phyloP scores from a whole-genome alignment of 2,888 invertebrate species.

The Scelioninae gen. 1 region DNA sequence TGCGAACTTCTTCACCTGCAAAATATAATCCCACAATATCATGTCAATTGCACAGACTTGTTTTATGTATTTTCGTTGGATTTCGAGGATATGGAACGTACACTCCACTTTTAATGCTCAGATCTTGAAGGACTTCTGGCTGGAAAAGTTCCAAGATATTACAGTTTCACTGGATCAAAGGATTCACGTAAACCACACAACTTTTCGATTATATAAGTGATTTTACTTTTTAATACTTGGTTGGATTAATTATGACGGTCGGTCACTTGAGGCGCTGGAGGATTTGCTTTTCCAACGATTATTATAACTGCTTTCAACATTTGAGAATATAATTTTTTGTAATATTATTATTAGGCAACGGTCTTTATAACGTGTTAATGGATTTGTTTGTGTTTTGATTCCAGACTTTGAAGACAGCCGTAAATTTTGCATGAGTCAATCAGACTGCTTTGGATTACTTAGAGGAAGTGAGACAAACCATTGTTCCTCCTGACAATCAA shows the following conservation, averaged over 20 bases:
- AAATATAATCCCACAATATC: constrained; percentile 50
- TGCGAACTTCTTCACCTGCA: constrained; percentile 30
- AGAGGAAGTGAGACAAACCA: constrained; percentile 42
- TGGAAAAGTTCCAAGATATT: constrained; percentile 67
- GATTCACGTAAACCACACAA: constrained; percentile 51
- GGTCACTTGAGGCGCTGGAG: constrained; percentile 10
- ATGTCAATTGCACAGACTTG: constrained; percentile 58
- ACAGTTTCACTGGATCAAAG: constrained; percentile 63
- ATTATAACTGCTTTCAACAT: background rate
- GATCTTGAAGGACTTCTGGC: constrained; percentile 66
- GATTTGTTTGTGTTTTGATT: background rate
- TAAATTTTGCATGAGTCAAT: constrained; percentile 33
- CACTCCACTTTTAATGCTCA: constrained; percentile 61
- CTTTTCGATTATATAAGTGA: constrained; percentile 60
- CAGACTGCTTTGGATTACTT: constrained; percentile 29
- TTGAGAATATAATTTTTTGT: too few relatives aligned
- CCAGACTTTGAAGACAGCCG: background rate
- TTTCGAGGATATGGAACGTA: constrained; percentile 59
- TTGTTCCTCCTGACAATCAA: constrained; percentile 56
- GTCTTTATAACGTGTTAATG: background rate
- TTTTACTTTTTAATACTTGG: constrained; percentile 52
- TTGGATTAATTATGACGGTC: constrained; percentile 46
- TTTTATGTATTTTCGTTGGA: constrained; percentile 38
- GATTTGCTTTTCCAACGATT: constrained; percentile 10
- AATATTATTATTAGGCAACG: too few relatives aligned